Evolutionary conservation across 2,113 vertebrate species (phyloP).

Genomic region (Zosterops japonicus): DNA sequence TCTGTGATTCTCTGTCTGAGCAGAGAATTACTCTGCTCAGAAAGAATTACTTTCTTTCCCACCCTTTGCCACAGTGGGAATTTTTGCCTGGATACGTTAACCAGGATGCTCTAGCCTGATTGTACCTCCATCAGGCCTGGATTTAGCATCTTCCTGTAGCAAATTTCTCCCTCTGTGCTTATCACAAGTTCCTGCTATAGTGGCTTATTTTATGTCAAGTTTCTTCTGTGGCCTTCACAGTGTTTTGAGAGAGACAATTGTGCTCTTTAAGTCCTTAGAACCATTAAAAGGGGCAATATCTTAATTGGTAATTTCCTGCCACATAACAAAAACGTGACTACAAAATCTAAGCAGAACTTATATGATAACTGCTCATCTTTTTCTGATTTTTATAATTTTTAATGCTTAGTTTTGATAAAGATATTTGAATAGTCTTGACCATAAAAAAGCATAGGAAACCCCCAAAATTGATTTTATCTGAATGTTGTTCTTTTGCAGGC

Average conservation of each 20-base stretch:
- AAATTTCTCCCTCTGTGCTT: neutral
- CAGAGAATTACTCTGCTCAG: too few species aligned
- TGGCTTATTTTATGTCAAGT: neutral
- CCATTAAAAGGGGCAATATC: neutral
- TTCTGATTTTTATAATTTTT: neutral
- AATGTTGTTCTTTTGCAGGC: neutral
- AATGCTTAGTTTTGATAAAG: neutral
- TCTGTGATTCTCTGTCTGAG: neutral
- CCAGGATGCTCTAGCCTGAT: neutral
- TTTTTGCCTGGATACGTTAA: neutral
- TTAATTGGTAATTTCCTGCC: neutral
- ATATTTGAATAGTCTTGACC: neutral
- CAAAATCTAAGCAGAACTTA: neutral
- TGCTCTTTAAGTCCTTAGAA: neutral
- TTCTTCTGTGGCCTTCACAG: neutral
- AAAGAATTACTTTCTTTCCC: neutral
- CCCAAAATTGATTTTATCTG: neutral
- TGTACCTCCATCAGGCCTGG: neutral
- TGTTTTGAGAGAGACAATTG: neutral
- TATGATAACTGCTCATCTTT: neutral
- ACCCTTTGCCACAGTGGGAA: neutral
- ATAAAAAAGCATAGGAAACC: neutral
- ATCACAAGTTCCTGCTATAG: rapidly evolving
- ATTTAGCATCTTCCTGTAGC: neutral
- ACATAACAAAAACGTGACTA: neutral